A percentile compares a stretch with the other conserved stretches of the same genome.
Evolutionary conservation across 2,797 vertebrate genomes (phyloP).

Genomic region (Oreonectes daqikongensis): DNA sequence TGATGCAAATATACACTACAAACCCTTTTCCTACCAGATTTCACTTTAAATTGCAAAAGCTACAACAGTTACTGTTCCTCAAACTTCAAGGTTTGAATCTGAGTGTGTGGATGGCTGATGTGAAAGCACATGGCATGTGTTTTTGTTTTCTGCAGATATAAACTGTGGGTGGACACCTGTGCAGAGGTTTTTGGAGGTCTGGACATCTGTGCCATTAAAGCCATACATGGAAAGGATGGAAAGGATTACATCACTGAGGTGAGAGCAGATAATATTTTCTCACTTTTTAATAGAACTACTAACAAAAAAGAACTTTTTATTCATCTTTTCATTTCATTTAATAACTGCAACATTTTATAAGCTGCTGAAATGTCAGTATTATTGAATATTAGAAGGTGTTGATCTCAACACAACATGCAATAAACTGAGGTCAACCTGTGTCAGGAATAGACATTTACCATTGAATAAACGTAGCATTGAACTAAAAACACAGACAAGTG

Average conservation of each 20-base stretch:
- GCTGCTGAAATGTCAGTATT: background rate
- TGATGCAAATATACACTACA: too few relatives aligned
- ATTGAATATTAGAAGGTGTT: too few relatives aligned
- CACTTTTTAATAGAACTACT: background rate
- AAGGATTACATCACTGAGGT: slow-evolving; percentile 99
- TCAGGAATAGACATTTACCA: too few relatives aligned
- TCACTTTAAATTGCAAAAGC: too few relatives aligned
- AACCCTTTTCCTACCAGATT: too few relatives aligned
- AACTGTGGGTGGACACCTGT: slow-evolving; percentile 94
- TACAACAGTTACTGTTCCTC: too few relatives aligned
- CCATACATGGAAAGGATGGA: slow-evolving; percentile 96
- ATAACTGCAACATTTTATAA: background rate
- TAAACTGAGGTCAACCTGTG: background rate
- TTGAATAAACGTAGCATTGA: too few relatives aligned
- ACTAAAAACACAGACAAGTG: too few relatives aligned
- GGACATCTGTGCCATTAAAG: slow-evolving; percentile 98
- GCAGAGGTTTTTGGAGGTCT: slow-evolving; percentile 94
- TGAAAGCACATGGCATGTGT: background rate
- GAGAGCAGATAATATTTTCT: slow-evolving; percentile 56
- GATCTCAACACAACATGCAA: background rate
- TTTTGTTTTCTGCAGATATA: slow-evolving; percentile 77
- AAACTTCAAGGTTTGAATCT: background rate
- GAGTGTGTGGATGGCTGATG: background rate
- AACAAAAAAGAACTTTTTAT: background rate
- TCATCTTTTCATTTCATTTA: background rate